A percentile compares a stretch with the other conserved stretches of the same genome.
These are phyloP conservation scores for Emmelina monodactyla DNA, from an alignment of 2,888 invertebrate species.

Conservation along the genomic window DNA sequence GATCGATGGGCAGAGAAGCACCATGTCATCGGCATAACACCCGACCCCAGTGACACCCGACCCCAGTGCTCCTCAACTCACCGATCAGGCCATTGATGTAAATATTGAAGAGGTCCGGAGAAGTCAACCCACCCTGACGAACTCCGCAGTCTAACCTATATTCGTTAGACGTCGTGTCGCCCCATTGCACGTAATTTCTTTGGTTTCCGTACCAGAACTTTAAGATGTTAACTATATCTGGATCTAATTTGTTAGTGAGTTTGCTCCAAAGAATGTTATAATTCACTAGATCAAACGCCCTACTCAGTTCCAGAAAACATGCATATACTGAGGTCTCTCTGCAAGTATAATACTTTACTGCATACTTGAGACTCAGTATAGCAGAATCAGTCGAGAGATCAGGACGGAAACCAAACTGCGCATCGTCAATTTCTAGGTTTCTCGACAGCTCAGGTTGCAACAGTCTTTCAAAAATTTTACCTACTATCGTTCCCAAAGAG, in stretches of 20 bases:
- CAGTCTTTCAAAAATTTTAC: constrained; percentile 1
- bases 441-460: not conserved
- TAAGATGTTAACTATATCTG: not conserved
- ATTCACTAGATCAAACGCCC: constrained; percentile 2
- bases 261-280: too few species aligned
- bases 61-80: not conserved
- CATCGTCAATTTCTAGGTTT: not conserved
- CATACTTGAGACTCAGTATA: not conserved
- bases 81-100: constrained; percentile 1
- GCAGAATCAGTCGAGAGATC: constrained; percentile 2
- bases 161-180: constrained; percentile 3
- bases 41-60: not conserved
- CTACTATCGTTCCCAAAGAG: not conserved
- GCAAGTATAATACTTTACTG: not conserved
- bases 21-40: not conserved
- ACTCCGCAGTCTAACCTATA: constrained; percentile 5
- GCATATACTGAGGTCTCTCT: not conserved
- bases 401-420: constrained; percentile 3
- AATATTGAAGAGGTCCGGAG: constrained; percentile 1
- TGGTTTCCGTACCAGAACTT: constrained; percentile 1
- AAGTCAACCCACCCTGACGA: constrained; percentile 3
- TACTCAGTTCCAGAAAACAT: constrained; percentile 1
- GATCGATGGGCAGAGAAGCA: not conserved
- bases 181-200: not conserved
- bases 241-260: not conserved